These are phyloP conservation scores for Hoplodrina blanda DNA, from an alignment of 2,888 invertebrate species.

Conservation along the genomic window DNA sequence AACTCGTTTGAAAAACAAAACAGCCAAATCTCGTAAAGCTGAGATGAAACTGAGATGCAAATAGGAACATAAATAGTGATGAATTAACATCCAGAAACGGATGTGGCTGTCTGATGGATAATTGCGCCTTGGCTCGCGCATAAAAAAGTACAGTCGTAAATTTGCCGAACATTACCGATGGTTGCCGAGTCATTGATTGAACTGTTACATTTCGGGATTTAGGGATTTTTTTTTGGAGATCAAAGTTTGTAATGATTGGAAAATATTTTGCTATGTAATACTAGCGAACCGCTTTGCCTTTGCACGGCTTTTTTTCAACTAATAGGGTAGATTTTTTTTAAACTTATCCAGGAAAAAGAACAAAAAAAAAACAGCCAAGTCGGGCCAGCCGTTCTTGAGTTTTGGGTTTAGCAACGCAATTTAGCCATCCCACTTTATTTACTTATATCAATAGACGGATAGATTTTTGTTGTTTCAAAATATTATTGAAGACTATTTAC, in stretches of 20 bases:
- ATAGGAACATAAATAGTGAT: conserved; percentile 50
- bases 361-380: too few relatives aligned
- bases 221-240: background rate
- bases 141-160: conserved; percentile 40
- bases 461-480: too few relatives aligned
- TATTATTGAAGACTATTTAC: too few relatives aligned
- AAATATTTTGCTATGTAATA: background rate
- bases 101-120: conserved; percentile 48
- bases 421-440: too few relatives aligned
- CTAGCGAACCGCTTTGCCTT: too few relatives aligned
- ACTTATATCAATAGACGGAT: too few relatives aligned
- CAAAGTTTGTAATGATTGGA: background rate
- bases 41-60: conserved; percentile 41
- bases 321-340: too few relatives aligned
- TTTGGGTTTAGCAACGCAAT: too few relatives aligned
- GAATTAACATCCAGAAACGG: conserved; percentile 42
- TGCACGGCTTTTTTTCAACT: too few relatives aligned
- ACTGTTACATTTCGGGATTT: conserved; percentile 11
- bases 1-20: conserved; percentile 45
- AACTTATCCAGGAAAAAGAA: too few relatives aligned
- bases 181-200: conserved; percentile 17
- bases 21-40: conserved; percentile 38
- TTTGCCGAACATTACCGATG: conserved; percentile 27
- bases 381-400: too few relatives aligned
- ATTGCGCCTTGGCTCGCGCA: conserved; percentile 27